Base-by-base conservation (phyloP, 1,140 invertebrate species). In the Ceratosolen solmsi region DNA sequence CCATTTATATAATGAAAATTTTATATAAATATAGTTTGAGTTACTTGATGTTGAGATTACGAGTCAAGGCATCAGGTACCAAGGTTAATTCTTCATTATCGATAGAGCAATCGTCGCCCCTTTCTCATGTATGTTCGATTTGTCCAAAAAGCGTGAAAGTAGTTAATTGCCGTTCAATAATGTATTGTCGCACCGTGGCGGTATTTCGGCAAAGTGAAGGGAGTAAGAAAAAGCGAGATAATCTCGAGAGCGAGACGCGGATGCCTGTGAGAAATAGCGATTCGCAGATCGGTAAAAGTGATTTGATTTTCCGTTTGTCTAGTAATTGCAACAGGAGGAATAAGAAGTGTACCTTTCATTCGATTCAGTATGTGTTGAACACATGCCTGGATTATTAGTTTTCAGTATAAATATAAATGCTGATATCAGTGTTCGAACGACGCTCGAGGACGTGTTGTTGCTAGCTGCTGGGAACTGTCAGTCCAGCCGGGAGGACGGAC, bases 361-460 rank as follows among this genome's bases (percentile, higher is more conserved):
- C 4, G 20, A 0, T 41, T 41, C 22, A 38, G 33, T n/a, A 54
- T 38, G 54, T 33, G 13, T 56, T 58, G 75, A 33, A 80, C 54
- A 73, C 54, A 41, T 41, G 54, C 49, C 30, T 9, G 22, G 20
- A 75, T 38, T 56, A 56, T 33, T 41, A 60, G 27, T 25, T 8
- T 27, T 22, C 22, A 20, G 77, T 30, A 72, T 56, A 46, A 70
- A 70, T 70, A 56, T 70, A 68, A 70, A 70, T 75, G 80, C 72
- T 81, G 72, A 76, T 70, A 46, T 75, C 80, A 70, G 72, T 80
- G 25, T n/a, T 79, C 2, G 56, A 38, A 65, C 58, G 58, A 65
- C n/a, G 17, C 25, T 41, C n/a, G 56, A 77, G 38, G 58, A 65
- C 22, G 36, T 49, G n/a, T 22, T 65, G 49, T 17, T 76, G 46